Evolutionary conservation across 2,113 vertebrate genomes (phyloP).

Genomic region (Galeopterus variegatus): DNA sequence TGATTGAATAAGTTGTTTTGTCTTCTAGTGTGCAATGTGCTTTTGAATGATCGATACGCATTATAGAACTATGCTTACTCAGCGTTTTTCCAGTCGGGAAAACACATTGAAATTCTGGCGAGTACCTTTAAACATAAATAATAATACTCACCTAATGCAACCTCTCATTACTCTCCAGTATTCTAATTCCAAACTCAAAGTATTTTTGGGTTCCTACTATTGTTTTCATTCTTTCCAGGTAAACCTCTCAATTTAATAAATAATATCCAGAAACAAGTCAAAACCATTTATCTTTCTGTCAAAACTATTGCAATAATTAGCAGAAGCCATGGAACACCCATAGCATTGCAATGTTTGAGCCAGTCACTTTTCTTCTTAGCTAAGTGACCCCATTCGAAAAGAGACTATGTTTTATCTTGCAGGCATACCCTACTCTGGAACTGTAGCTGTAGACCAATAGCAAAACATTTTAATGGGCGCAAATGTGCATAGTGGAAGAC

Average conservation of each 20-base stretch:
- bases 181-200: conserved; percentile 10
- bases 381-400: not conserved
- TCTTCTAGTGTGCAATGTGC: conserved; percentile 75
- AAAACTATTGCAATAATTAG: conserved; percentile 12
- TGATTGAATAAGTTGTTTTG: conserved; percentile 72
- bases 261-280: not conserved
- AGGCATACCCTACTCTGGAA: not conserved
- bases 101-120: conserved; percentile 77
- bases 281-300: not conserved
- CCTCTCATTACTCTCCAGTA: conserved; percentile 2
- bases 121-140: conserved; percentile 71
- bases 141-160: conserved; percentile 44
- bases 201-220: not conserved
- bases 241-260: conserved; percentile 5
- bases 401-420: not conserved
- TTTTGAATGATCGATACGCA: conserved; percentile 85
- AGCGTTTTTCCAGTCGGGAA: conserved; percentile 81
- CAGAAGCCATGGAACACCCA: not conserved
- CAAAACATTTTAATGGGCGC: not conserved
- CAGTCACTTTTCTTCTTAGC: not conserved
- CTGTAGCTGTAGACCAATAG: not conserved
- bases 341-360: not conserved
- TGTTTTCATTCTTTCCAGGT: not conserved
- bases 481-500: not conserved
- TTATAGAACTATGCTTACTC: conserved; percentile 85